Percentiles rank a stretch among this genome's conserved stretches.
These are phyloP conservation scores for Brachyalestes nurse DNA, from an alignment of 2,797 vertebrate genomes.

Conservation along the genomic window DNA sequence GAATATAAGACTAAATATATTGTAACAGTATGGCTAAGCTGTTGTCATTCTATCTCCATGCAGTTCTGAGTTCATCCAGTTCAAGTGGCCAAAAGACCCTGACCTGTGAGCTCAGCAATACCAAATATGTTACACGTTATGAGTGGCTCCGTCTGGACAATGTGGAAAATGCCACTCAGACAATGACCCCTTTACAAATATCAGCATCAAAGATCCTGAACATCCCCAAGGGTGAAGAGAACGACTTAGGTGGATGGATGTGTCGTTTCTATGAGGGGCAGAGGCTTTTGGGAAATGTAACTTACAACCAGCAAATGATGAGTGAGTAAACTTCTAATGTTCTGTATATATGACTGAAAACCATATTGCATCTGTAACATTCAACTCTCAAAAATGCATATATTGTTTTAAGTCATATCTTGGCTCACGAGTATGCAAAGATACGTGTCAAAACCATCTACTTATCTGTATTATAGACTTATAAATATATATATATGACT, in stretches of 20 bases:
- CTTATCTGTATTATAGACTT: too few species aligned
- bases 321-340: slow-evolving; percentile 64
- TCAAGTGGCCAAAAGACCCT: slow-evolving; percentile 54
- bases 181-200: slow-evolving; percentile 42
- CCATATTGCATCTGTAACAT: background rate
- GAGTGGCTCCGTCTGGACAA: slow-evolving; percentile 72
- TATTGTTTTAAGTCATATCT: too few species aligned
- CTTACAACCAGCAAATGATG: slow-evolving; percentile 61
- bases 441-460: too few species aligned
- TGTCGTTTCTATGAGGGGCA: slow-evolving; percentile 71
- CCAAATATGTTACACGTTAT: slow-evolving; percentile 64
- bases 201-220: slow-evolving; percentile 58
- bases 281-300: slow-evolving; percentile 73
- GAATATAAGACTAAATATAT: too few species aligned
- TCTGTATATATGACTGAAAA: background rate
- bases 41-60: slow-evolving; percentile 21
- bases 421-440: too few species aligned
- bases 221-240: slow-evolving; percentile 46
- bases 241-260: slow-evolving; percentile 62
- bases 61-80: slow-evolving; percentile 64
- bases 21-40: background rate
- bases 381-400: too few species aligned
- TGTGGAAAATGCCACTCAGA: slow-evolving; percentile 59
- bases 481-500: background rate
- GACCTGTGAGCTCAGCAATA: slow-evolving; percentile 72